Evolutionary conservation across 1,140 invertebrate genomes (phyloP).

Genomic region (Euwallacea similis): DNA sequence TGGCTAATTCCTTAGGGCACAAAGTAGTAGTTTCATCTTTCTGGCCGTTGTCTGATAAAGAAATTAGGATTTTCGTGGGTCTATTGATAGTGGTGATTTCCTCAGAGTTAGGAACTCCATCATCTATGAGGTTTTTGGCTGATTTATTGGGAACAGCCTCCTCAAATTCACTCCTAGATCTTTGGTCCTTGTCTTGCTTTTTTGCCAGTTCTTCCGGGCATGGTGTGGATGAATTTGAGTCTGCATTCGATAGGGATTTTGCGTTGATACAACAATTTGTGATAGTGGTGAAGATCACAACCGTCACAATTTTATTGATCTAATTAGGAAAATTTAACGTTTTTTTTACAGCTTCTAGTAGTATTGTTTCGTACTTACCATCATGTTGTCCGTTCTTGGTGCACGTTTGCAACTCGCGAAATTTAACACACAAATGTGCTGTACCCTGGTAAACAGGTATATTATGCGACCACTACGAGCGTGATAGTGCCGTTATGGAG

Average conservation of each 20-base stretch:
- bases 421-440: conserved; percentile 6
- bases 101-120: neutral
- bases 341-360: neutral
- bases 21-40: neutral
- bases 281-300: neutral
- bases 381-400: neutral
- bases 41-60: neutral
- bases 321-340: neutral
- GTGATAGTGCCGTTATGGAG: conserved; percentile 12
- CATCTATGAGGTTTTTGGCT: neutral
- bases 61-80: neutral
- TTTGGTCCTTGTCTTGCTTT: neutral
- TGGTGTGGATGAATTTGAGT: neutral
- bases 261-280: neutral
- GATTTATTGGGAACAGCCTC: neutral
- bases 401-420: neutral
- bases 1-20: conserved; percentile 12
- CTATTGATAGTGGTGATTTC: neutral
- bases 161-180: neutral
- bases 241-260: neutral
- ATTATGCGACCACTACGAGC: neutral
- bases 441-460: neutral
- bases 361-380: neutral
- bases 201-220: conserved; percentile 1
- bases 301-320: neutral